phyloP scores from a whole-genome alignment of 2,797 vertebrate species.

The Leontocebus nigricollis region DNA sequence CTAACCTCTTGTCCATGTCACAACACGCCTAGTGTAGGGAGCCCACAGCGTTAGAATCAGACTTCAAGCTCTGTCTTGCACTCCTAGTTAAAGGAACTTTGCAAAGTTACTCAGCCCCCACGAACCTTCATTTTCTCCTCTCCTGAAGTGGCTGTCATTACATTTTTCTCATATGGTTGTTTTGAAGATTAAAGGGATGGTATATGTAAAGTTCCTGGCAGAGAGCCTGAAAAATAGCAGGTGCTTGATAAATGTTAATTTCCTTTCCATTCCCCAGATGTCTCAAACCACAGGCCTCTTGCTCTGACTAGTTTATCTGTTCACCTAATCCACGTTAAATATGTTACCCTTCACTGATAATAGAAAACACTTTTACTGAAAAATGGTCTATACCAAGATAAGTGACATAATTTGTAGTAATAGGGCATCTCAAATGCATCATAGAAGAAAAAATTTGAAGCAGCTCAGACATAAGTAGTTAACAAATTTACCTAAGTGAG shows the following conservation, averaged over 20 bases:
- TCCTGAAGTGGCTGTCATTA: neutral
- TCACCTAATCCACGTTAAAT: neutral
- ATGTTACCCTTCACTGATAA: neutral
- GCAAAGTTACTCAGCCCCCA: neutral
- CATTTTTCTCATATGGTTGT: neutral
- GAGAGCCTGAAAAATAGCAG: conserved; percentile 44
- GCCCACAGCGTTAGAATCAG: neutral
- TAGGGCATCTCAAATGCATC: neutral
- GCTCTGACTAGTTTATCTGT: conserved; percentile 5
- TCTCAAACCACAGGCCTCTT: neutral
- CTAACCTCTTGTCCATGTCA: neutral
- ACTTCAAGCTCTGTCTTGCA: neutral
- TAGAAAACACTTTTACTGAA: neutral
- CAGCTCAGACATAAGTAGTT: neutral
- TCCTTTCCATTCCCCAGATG: neutral
- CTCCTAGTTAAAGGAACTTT: neutral
- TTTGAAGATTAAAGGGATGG: conserved; percentile 30
- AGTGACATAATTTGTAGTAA: neutral
- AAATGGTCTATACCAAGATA: neutral
- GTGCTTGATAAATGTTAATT: conserved; percentile 48
- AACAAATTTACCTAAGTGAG: neutral
- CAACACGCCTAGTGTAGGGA: neutral
- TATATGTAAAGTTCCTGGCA: neutral
- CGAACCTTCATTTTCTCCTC: neutral
- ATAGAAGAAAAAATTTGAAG: neutral